Evolutionary conservation across 2,888 invertebrate species (phyloP).

Genomic region (Nemotelus nigrinus): DNA sequence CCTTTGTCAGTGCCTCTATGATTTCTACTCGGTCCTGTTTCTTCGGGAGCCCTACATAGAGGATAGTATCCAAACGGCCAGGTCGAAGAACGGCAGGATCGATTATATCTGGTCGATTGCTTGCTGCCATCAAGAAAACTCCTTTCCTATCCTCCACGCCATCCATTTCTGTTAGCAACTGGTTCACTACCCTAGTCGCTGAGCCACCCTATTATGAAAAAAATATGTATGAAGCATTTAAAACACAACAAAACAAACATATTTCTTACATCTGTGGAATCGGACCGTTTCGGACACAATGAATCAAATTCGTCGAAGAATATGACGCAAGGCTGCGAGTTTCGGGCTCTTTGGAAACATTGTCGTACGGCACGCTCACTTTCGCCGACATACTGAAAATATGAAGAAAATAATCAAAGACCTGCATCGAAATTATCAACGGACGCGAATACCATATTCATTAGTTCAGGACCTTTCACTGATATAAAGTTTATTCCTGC

Average conservation of each 20-base stretch:
- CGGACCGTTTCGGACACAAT: constrained; percentile 88
- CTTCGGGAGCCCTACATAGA: constrained; percentile 90
- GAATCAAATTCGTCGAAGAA: constrained; percentile 99
- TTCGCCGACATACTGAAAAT: constrained; percentile 91
- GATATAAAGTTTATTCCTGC: constrained; percentile 98
- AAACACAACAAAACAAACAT: background rate
- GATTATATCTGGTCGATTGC: constrained; percentile 95
- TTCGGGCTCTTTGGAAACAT: constrained; percentile 92
- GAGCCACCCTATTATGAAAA: constrained; percentile 70
- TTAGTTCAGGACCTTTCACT: constrained; percentile 96
- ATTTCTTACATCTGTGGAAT: constrained; percentile 71
- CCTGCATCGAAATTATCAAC: constrained; percentile 18
- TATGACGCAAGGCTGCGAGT: constrained; percentile 97
- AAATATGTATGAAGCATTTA: constrained; percentile 7
- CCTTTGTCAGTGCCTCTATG: constrained; percentile 87
- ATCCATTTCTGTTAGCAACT: constrained; percentile 98
- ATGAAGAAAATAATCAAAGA: constrained; percentile 45
- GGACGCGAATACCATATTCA: constrained; percentile 83
- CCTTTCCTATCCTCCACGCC: constrained; percentile 91
- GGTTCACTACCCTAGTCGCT: constrained; percentile 91
- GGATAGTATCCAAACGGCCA: constrained; percentile 88
- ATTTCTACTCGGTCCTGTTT: constrained; percentile 86
- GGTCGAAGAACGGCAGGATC: constrained; percentile 92
- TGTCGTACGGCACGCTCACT: constrained; percentile 97
- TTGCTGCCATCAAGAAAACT: constrained; percentile 95